Percentiles rank a stretch among this genome's conserved stretches.
These are phyloP conservation scores for Dinocampus coccinellae DNA, from an alignment of 2,888 invertebrate species.

Conservation along the genomic window DNA sequence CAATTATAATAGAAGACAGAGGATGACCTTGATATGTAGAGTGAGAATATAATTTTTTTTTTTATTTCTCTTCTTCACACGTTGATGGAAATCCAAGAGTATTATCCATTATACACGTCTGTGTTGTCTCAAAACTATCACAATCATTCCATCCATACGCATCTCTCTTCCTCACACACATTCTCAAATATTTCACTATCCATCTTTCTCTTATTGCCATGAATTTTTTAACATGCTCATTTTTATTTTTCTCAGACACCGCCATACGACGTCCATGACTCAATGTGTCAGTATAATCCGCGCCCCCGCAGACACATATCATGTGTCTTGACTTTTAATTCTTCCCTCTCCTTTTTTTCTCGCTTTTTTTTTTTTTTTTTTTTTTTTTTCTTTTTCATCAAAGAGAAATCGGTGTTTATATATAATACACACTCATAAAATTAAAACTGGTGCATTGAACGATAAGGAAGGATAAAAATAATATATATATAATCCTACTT, in stretches of 20 bases:
- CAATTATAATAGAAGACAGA: constrained; percentile 30
- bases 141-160: too few relatives aligned
- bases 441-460: background rate
- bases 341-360: background rate
- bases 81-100: constrained; percentile 19
- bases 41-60: constrained; percentile 37
- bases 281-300: background rate
- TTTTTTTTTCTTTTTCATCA: background rate
- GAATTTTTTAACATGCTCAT: constrained; percentile 20
- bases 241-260: constrained; percentile 19
- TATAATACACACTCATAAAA: too few relatives aligned
- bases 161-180: background rate
- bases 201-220: background rate
- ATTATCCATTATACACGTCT: background rate
- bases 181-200: background rate
- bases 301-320: background rate
- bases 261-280: background rate
- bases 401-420: background rate
- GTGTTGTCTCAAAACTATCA: background rate
- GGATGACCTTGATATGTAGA: constrained; percentile 39
- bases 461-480: background rate
- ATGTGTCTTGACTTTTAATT: background rate
- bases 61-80: background rate
- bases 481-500: background rate
- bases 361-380: background rate